Evolutionary conservation across 2,888 invertebrate species (phyloP).

Genomic region (Abscondita cerata): DNA sequence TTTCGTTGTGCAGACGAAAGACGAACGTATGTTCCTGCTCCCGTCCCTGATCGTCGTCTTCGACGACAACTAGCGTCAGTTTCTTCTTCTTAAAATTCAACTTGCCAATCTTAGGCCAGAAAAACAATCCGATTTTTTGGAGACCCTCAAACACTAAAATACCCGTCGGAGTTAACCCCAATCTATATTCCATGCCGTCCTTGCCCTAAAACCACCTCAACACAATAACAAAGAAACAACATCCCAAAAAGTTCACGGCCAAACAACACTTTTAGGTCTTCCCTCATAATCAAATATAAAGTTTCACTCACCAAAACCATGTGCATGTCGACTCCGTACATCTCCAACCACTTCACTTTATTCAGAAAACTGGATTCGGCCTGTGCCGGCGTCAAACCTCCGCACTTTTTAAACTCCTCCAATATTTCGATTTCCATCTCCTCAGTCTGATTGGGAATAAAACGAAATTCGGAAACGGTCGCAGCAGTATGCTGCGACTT

Average conservation of each 20-base stretch:
- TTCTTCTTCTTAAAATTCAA: slow-evolving; percentile 98
- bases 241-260: too few species aligned
- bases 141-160: slow-evolving; percentile 96
- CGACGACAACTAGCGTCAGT: slow-evolving; percentile 94
- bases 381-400: slow-evolving; percentile 91
- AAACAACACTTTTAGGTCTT: too few species aligned
- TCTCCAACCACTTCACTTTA: slow-evolving; percentile 94
- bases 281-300: too few species aligned
- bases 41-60: slow-evolving; percentile 96
- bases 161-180: slow-evolving; percentile 97
- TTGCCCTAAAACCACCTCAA: slow-evolving; percentile 79
- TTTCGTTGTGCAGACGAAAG: slow-evolving; percentile 94
- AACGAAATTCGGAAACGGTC: slow-evolving; percentile 97
- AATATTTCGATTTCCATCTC: slow-evolving; percentile 94
- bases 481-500: slow-evolving; percentile 91
- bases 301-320: slow-evolving; percentile 82
- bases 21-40: slow-evolving; percentile 99
- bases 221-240: too few species aligned
- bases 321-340: slow-evolving; percentile 99
- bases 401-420: slow-evolving; percentile 87
- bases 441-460: slow-evolving; percentile 95
- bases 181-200: slow-evolving; percentile 94
- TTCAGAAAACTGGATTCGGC: slow-evolving; percentile 95
- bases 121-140: slow-evolving; percentile 97
- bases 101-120: slow-evolving; percentile 99